A percentile compares a stretch with the other conserved stretches of the same genome.
Conservation (phyloP, 2,888 invertebrate species). For the Tenthredo amoena region DNA sequence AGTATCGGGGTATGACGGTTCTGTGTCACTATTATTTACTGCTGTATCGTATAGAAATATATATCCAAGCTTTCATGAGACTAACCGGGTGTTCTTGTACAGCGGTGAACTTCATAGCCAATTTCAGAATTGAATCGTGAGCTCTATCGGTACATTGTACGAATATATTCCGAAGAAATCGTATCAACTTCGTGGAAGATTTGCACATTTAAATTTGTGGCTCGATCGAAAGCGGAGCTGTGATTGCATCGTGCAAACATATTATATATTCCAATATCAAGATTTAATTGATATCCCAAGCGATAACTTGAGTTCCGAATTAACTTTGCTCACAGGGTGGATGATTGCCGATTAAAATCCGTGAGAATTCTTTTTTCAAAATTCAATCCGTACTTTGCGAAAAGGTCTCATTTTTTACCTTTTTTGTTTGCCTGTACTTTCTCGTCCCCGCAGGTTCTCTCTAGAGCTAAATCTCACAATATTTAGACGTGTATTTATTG, state of each 20-base stretch:
- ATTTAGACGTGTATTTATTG: background rate
- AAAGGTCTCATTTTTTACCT: background rate
- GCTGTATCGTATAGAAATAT: background rate
- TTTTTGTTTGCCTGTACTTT: background rate
- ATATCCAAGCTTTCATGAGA: background rate
- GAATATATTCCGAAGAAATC: background rate
- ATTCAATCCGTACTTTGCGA: background rate
- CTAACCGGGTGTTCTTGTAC: background rate
- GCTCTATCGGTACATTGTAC: background rate
- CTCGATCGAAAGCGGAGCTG: background rate
- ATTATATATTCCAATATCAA: slow-evolving; percentile 36
- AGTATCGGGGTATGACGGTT: slow-evolving; percentile 1
- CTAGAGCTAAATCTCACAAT: background rate
- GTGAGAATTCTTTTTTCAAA: background rate
- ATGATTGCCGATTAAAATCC: background rate
- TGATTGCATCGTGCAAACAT: slow-evolving; percentile 34
- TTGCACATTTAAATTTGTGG: slow-evolving; percentile 6
- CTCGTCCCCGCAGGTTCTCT: background rate
- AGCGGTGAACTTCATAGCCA: background rate
- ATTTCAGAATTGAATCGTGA: background rate
- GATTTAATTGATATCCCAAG: slow-evolving; percentile 3
- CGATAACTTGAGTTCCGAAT: slow-evolving; percentile 29
- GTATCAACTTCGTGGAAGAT: slow-evolving; percentile 7
- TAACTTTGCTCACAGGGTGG: background rate
- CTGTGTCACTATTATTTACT: slow-evolving; percentile 15